Percentiles rank a stretch among this genome's conserved stretches.
Evolutionary conservation across 2,113 vertebrate genomes (phyloP).

Genomic region (Sander vitreus): DNA sequence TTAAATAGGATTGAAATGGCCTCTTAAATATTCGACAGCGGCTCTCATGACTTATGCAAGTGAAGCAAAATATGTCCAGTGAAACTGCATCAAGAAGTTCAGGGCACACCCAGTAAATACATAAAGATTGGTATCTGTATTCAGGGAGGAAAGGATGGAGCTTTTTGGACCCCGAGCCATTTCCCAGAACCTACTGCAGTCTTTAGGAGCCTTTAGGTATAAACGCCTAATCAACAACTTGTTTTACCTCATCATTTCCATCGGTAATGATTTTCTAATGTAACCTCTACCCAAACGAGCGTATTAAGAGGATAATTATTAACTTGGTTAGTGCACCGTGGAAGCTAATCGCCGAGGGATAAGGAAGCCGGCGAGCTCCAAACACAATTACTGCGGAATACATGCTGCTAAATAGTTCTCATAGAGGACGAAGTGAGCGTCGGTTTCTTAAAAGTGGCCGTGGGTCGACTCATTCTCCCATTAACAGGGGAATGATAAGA

Average conservation of each 20-base stretch:
- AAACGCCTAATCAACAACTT: conserved; percentile 86
- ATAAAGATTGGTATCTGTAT: background rate
- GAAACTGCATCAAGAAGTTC: background rate
- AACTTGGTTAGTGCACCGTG: conserved; percentile 72
- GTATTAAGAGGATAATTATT: conserved; percentile 78
- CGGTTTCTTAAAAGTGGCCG: too few species aligned
- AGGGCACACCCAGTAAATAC: background rate
- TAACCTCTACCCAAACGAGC: conserved; percentile 71
- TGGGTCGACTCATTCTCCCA: background rate
- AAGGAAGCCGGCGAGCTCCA: background rate
- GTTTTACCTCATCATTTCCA: conserved; percentile 83
- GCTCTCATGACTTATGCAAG: background rate
- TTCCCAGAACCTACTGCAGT: conserved; percentile 4
- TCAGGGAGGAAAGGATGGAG: background rate
- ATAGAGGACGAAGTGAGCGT: conserved; percentile 20
- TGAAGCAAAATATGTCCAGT: background rate
- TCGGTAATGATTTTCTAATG: conserved; percentile 88
- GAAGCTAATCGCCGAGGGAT: conserved; percentile 51
- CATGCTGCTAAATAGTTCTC: background rate
- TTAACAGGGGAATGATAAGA: too few species aligned
- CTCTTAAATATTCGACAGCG: background rate
- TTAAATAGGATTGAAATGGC: background rate
- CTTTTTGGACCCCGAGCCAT: background rate
- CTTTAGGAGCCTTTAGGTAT: conserved; percentile 82
- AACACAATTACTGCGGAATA: background rate